Evolutionary conservation across 2,113 vertebrate genomes (phyloP).

Genomic region (Sturnira hondurensis): DNA sequence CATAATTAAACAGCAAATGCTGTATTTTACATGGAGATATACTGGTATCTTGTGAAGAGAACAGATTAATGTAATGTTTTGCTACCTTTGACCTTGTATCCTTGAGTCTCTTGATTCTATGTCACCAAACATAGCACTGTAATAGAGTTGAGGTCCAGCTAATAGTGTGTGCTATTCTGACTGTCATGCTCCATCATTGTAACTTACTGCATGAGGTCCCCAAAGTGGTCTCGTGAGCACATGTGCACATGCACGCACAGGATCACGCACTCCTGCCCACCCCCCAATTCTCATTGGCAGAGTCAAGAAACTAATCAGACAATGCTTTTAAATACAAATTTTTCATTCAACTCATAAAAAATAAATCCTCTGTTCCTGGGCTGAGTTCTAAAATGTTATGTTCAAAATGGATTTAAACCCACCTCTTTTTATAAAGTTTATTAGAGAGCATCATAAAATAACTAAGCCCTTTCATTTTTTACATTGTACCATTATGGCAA

Average conservation of each 20-base stretch:
- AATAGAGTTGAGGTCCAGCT: conserved; percentile 90
- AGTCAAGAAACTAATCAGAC: conserved; percentile 80
- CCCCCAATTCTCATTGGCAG: conserved; percentile 68
- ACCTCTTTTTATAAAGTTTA: conserved; percentile 52
- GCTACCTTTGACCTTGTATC: conserved; percentile 91
- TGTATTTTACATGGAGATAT: conserved; percentile 79
- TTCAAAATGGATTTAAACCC: conserved; percentile 42
- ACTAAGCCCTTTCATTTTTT: not conserved
- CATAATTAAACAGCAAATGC: conserved; percentile 83
- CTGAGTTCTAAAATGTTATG: conserved; percentile 45
- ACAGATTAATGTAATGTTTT: conserved; percentile 93
- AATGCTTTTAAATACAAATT: conserved; percentile 79
- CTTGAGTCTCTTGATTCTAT: conserved; percentile 90
- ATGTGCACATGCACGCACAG: conserved; percentile 63
- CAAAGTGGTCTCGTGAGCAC: conserved; percentile 83
- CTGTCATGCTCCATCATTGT: conserved; percentile 92
- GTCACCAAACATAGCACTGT: conserved; percentile 87
- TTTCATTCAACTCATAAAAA: conserved; percentile 72
- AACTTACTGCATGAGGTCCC: conserved; percentile 88
- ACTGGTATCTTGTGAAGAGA: conserved; percentile 82
- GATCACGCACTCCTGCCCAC: not conserved
- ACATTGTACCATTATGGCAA: not conserved
- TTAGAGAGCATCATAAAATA: not conserved
- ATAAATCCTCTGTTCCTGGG: conserved; percentile 54
- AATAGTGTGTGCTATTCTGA: conserved; percentile 91